Base-by-base conservation (phyloP, 2,797 vertebrate species). In the Todus mexicanus region DNA sequence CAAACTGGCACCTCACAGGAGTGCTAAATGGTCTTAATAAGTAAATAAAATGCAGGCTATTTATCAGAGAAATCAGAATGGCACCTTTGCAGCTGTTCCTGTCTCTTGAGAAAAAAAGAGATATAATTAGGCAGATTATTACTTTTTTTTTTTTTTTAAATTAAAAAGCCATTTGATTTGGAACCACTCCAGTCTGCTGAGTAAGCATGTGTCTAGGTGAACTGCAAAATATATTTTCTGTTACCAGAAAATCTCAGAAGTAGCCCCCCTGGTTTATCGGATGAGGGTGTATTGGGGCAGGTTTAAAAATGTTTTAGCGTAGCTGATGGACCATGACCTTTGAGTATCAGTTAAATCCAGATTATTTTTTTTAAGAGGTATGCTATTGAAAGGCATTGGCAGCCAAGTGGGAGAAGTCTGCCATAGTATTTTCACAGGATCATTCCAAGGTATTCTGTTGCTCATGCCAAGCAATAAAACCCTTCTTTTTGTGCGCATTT, bases 371-470 rank as follows among this genome's bases (percentile, higher is more conserved):
- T 73, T 60, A 90, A 94, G 89, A 89, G 10, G 53, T 88, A 83
- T 61, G 51, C 69, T 90, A 54, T 89, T 63, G 86, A 84, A 90
- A 89, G 27, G 37, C 10, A 40, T 25, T n/a, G 64, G 93, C 84
- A 88, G 89, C 33, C 75, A 90, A 87, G 45, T 54, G 57, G 75
- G 72, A 83, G 51, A 90, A 94, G 54, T 83, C 92, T 95, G 89
- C 90, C 84, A 68, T 37, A 66, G 89, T 78, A 81, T 89, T 95
- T 94, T 94, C 84, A 91, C 57, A 73, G 66, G 56, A 93, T 75
- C 66, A 70, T 80, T 94, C 84, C 93, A 96, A 96, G 69, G 89
- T 90, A 94, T 92, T 93, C 79, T 91, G 65, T 77, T 89, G 54
- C 53, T 94, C 78, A 42, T 73, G 90, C 95, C 94, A 94, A 96